A percentile compares a stretch with the other conserved stretches of the same genome.
Conservation (phyloP, 2,113 vertebrate species). For the Bubo scandiacus region DNA sequence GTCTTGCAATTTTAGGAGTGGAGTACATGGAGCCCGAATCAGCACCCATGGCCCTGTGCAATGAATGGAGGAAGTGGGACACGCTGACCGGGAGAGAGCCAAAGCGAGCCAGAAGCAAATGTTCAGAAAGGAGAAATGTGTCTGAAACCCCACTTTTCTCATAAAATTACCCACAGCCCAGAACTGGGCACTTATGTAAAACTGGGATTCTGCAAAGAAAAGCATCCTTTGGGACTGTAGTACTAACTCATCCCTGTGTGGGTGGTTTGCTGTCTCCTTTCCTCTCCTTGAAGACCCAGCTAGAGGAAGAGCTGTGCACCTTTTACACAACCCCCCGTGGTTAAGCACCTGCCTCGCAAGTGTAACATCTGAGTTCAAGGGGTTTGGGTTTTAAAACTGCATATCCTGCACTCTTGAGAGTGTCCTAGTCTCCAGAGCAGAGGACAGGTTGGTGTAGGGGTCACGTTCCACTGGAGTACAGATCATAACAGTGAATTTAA, state of each 20-base stretch:
- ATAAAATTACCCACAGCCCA: not conserved
- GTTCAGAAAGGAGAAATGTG: not conserved
- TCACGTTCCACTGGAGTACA: rapidly evolving
- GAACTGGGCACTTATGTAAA: not conserved
- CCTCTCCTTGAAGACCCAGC: not conserved
- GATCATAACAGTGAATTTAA: not conserved
- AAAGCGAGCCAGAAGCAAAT: not conserved
- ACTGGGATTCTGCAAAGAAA: not conserved
- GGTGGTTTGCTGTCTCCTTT: not conserved
- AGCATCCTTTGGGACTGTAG: not conserved
- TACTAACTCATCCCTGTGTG: not conserved
- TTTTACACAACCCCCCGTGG: rapidly evolving
- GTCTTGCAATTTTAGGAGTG: not conserved
- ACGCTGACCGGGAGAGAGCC: not conserved
- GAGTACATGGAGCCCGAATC: not conserved
- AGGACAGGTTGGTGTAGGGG: not conserved
- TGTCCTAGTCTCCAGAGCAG: not conserved
- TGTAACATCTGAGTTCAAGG: not conserved
- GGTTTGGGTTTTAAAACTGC: not conserved
- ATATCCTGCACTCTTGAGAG: not conserved
- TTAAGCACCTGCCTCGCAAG: not conserved
- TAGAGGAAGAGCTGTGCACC: not conserved
- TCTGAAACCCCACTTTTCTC: not conserved
- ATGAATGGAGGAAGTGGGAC: not conserved
- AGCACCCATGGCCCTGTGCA: not conserved